Evolutionary conservation across 2,888 invertebrate genomes (phyloP), one percentile per base, ranked within the genome.

Genomic region (Oscheius sp.): DNA sequence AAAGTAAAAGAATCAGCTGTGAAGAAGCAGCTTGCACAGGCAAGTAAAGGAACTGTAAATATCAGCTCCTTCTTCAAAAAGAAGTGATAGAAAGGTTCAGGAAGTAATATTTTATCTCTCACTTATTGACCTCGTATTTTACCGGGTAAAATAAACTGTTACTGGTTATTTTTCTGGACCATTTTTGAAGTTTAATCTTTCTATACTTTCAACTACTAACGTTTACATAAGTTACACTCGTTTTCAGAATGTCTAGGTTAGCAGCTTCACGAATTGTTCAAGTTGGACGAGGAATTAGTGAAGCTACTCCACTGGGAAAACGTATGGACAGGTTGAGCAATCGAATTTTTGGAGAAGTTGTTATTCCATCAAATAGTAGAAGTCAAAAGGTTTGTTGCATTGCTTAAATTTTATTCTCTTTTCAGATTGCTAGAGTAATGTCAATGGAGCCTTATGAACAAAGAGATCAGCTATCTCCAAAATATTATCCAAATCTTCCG

Each of bases 401-500:
- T 42, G 33, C 12, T 10, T 25, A 55, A 6, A 3, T 29, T 20
- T 34, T 55, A 6, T 25, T 55, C 3, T 25, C 27, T 57, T 57
- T 73, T 48, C 71, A 82, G 73, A 81, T 84, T 10, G 80, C 82
- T 5, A 75, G 82, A n/a, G 79, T 85, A 39, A 82, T 85, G 83
- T 72, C 81, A 5, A 77, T 80, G 20, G 83, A 85, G 66, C 85
- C 85, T n/a, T 73, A 71, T 50, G 81, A 81, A 64, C 73, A 73
- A 29, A 71, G 75, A 52, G 84, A 85, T 42, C 82, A 83, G 57
- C 79, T 80, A 17, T 77, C 74, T 23, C 79, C 77, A 1, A 69
- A 81, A 48, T 85, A 85, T 73, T 85, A 80, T 70, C 85, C 85
- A 39, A 85, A 85, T 65, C 72, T 78, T 52, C 85, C 85, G 34